Evolutionary conservation across 2,888 invertebrate genomes (phyloP), one percentile per base, ranked within the genome.

Genomic region (Nasonia oneida): DNA sequence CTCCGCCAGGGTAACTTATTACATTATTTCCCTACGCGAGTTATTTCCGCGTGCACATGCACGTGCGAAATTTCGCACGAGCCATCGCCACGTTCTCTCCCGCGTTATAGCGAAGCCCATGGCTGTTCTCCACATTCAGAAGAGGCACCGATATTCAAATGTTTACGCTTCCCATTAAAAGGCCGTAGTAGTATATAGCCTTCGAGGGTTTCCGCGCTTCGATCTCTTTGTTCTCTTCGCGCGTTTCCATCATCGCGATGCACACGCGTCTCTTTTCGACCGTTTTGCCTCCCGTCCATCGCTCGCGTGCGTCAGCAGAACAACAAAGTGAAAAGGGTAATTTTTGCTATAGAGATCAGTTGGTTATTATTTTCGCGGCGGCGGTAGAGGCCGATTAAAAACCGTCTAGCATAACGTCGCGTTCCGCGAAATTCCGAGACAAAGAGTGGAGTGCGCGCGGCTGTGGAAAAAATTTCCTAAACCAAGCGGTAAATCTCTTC

Each of bases 101-200:
- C 15, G 29, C 29, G 29, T 29, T 37, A 37, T 37, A 12, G 15
- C n/a, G 29, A 47, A 33, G 23, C 10, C 10, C 0, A 0, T 4
- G 0, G 23, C 18, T 74, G 5, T 23, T 75, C 42, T 42, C 61
- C 4, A 4, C 50, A 70, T 50, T 71, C 71, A 23, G 14, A 39
- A 23, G 23, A 53, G 15, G 39, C 47, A 37, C 57, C 81, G 15
- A 50, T 80, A 78, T 71, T 80, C 53, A 71, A 80, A 81, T 73
- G 81, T 81, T 81, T 53, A 81, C 81, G 57, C 53, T 81, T 73
- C n/a, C 29, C 71, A 73, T 81, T 81, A 80, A 53, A 80, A 71
- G 29, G n/a, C 23, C n/a, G n/a, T 15, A 39, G 71, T 5, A 29
- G 37, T 37, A 37, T 37, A 37, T 37, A 71, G 61, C 47, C 42